Evolutionary conservation across 1,140 invertebrate genomes (phyloP).

Genomic region (Eubasilissa regina): DNA sequence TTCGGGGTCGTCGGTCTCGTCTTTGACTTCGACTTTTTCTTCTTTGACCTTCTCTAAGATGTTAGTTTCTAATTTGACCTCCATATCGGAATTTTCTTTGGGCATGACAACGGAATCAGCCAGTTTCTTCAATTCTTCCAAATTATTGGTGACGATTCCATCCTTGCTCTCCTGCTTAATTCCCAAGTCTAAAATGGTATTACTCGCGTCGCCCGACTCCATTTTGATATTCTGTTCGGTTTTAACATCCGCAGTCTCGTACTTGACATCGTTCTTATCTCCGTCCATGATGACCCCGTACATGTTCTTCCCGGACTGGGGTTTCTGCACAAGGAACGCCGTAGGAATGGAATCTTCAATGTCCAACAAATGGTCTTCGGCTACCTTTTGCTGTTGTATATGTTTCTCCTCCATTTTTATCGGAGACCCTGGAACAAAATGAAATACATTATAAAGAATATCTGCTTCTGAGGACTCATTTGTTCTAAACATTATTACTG

Average conservation of each 20-base stretch:
- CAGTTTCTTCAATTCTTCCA: slow-evolving; percentile 73
- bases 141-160: slow-evolving; percentile 68
- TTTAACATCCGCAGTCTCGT: slow-evolving; percentile 6
- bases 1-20: slow-evolving; percentile 69
- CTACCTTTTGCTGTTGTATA: slow-evolving; percentile 69
- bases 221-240: background rate
- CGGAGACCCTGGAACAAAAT: slow-evolving; percentile 64
- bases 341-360: slow-evolving; percentile 73
- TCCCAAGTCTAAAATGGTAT: slow-evolving; percentile 28
- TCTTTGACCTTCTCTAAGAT: slow-evolving; percentile 72
- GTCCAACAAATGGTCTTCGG: slow-evolving; percentile 69
- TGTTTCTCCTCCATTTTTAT: slow-evolving; percentile 73
- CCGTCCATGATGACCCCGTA: background rate
- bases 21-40: slow-evolving; percentile 64
- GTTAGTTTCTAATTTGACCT: slow-evolving; percentile 63
- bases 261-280: slow-evolving; percentile 35
- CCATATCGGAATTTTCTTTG: slow-evolving; percentile 63
- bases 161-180: slow-evolving; percentile 64
- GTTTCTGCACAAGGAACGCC: slow-evolving; percentile 71
- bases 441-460: too few relatives aligned
- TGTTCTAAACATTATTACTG: too few relatives aligned
- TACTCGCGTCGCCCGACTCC: background rate
- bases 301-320: slow-evolving; percentile 57
- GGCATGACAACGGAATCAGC: slow-evolving; percentile 73
- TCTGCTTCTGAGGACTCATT: too few relatives aligned